A percentile compares a stretch with the other conserved stretches of the same genome.
Evolutionary conservation across 2,797 vertebrate genomes (phyloP).

Genomic region (Gephyroberyx darwinii): DNA sequence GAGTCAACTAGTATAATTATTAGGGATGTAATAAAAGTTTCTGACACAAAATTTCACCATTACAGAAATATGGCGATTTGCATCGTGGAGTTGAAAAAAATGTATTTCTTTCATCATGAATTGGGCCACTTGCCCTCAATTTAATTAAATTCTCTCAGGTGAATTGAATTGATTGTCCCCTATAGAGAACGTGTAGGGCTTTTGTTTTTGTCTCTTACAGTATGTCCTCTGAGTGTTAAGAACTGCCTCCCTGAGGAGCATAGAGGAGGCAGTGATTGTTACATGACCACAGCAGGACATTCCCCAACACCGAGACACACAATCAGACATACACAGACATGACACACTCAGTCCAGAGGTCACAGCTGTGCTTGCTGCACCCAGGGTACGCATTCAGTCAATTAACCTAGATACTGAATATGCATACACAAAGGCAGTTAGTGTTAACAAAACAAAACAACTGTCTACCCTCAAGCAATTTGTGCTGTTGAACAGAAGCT

Average conservation of each 20-base stretch:
- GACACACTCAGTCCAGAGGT: constrained; percentile 42
- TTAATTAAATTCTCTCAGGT: not conserved
- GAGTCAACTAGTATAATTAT: too few species aligned
- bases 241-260: constrained; percentile 26
- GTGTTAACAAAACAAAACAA: constrained; percentile 56
- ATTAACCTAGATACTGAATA: constrained; percentile 68
- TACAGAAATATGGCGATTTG: too few species aligned
- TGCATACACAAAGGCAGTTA: constrained; percentile 59
- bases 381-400: constrained; percentile 58
- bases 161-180: not conserved
- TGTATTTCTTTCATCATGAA: not conserved
- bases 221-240: constrained; percentile 31
- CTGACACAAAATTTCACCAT: too few species aligned
- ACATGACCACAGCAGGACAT: constrained; percentile 54
- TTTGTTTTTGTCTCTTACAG: constrained; percentile 11
- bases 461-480: constrained; percentile 41
- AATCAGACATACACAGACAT: constrained; percentile 24
- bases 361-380: constrained; percentile 71
- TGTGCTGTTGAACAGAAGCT: constrained; percentile 56
- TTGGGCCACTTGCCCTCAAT: not conserved
- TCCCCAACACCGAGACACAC: constrained; percentile 35
- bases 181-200: constrained; percentile 1
- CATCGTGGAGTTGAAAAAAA: too few species aligned
- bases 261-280: constrained; percentile 42
- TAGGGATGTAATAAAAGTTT: too few species aligned